These are phyloP conservation scores for Xiphorhynchus erythropygius DNA, from an alignment of 2,797 vertebrate genomes.

Conservation along the genomic window DNA sequence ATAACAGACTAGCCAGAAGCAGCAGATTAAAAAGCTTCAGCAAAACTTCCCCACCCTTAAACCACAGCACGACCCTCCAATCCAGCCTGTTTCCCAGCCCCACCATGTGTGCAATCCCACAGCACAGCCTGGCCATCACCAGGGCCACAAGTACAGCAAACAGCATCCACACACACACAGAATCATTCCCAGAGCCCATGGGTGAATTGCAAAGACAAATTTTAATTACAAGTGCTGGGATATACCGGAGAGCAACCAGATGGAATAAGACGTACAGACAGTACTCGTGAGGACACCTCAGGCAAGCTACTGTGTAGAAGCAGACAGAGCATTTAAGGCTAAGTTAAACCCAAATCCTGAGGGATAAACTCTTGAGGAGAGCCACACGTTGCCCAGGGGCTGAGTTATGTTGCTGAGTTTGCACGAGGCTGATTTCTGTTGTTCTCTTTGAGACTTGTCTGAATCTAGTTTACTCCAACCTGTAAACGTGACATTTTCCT, in stretches of 20 bases:
- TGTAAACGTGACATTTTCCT: background rate
- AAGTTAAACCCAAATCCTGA: background rate
- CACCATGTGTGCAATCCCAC: fast-evolving
- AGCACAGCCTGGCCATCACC: background rate
- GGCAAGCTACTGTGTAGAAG: background rate
- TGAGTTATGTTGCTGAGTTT: background rate
- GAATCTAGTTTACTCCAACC: background rate
- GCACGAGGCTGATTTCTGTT: background rate
- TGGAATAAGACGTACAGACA: background rate
- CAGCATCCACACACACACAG: fast-evolving
- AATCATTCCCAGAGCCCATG: fast-evolving
- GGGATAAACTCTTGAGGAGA: background rate
- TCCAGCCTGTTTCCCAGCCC: background rate
- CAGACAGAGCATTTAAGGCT: background rate
- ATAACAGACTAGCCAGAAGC: background rate
- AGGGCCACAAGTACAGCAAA: background rate
- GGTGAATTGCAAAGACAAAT: background rate
- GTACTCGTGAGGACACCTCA: background rate
- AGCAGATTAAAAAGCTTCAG: background rate
- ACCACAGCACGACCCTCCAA: fast-evolving
- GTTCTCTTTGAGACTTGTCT: background rate
- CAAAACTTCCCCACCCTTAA: background rate
- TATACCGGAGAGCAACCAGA: background rate
- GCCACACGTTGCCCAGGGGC: background rate
- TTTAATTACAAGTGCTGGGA: fast-evolving